Base-by-base conservation (phyloP, 2,888 invertebrate species). In the Acanthosepion lycidas region DNA sequence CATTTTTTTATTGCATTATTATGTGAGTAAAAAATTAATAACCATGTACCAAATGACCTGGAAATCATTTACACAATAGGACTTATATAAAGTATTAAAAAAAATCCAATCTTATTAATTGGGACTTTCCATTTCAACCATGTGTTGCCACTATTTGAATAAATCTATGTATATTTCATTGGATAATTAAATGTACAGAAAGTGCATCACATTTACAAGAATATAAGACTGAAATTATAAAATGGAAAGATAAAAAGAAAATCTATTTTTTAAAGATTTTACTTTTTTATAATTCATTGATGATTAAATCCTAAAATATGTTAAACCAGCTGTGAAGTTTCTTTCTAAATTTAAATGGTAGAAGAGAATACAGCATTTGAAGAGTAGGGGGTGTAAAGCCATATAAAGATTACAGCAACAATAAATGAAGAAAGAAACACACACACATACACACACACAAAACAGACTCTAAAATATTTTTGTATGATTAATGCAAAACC, bases 221-320 rank as follows among this genome's bases (percentile, higher is more conserved):
- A 55, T 15, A 55, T 55, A 18, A 55, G 3, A 4, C 15, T 4
- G 20, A 55, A 42, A 42, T 59, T 59, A 59, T 59, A 23, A 59
- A 59, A 23, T 23, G 59, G n/a, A 78, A 78, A 33, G 78, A 78
- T 78, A n/a, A 33, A 78, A 26, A 78, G 78, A 78, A 20, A 78
- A 26, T 28, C 26, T 23, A 12, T 78, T n/a, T n/a, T 78, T 78
- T n/a, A 15, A 33, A 78, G 12, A n/a, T 78, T n/a, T 78, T n/a
- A n/a, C 33, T n/a, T 78, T n/a, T 78, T 33, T 33, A 78, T 78
- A 78, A 78, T 78, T 78, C 78, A 33, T 78, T 33, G 78, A n/a
- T 78, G 78, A n/a, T 33, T 78, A 78, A 33, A 78, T 78, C n/a
- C n/a, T 78, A n/a, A 78, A 78, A 78, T 78, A 78, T 78, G 78